Evolutionary conservation across 2,113 vertebrate species (phyloP).

Genomic region (Esox niger): DNA sequence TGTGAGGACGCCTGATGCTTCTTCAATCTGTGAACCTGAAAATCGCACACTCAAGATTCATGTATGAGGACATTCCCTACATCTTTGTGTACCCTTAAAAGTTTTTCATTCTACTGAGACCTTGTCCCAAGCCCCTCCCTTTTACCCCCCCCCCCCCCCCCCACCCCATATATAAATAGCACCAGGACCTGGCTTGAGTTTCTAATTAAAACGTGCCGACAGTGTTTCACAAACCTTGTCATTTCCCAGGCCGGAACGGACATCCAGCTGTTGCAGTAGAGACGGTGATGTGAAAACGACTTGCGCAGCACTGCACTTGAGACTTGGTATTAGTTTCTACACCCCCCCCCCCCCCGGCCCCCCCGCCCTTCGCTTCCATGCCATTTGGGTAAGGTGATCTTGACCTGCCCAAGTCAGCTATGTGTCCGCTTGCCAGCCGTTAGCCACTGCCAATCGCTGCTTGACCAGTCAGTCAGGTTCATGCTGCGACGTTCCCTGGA

Average conservation of each 20-base stretch:
- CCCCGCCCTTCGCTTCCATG: constrained; percentile 32
- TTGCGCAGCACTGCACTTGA: constrained; percentile 47
- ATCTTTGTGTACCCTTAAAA: not conserved
- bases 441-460: constrained; percentile 58
- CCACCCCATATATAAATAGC: constrained; percentile 52
- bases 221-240: constrained; percentile 9
- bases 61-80: not conserved
- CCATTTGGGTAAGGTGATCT: constrained; percentile 67
- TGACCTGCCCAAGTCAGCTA: constrained; percentile 66
- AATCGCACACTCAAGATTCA: too few relatives aligned
- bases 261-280: constrained; percentile 59
- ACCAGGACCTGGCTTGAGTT: constrained; percentile 24
- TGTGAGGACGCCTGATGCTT: too few relatives aligned
- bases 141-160: too few relatives aligned
- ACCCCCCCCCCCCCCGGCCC: constrained; percentile 39
- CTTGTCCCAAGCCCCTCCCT: too few relatives aligned
- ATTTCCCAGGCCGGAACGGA: constrained; percentile 48
- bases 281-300: constrained; percentile 50
- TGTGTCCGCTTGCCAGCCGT: constrained; percentile 52
- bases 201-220: constrained; percentile 45
- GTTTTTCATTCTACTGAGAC: constrained; percentile 5
- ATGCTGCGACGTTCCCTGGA: constrained; percentile 33
- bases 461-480: constrained; percentile 47
- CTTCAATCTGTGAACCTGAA: too few relatives aligned
- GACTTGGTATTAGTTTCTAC: constrained; percentile 56